Base-by-base conservation (phyloP, 2,113 vertebrate genomes). In the Varanus salvator region DNA sequence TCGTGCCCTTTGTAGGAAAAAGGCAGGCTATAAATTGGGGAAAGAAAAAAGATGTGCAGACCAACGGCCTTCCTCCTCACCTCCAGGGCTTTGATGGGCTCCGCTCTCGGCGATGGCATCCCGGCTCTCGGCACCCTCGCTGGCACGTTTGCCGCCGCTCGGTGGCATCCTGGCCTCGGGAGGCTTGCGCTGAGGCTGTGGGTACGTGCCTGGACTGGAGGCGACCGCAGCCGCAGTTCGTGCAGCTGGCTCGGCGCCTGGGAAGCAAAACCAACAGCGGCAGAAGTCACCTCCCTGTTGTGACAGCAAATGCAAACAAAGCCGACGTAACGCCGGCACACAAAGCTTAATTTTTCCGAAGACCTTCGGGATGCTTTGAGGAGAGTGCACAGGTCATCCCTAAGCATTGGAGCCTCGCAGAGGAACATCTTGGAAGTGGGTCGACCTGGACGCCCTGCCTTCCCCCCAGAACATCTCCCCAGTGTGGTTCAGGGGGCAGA, bases 41-140 rank as follows among this genome's bases (percentile, higher is more conserved):
- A n/a, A n/a, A n/a, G n/a, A n/a, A n/a, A n/a, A n/a, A n/a, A n/a
- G 38, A 44, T 44, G 38, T 1, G 38, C 38, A 44, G 38, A 44
- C 2, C 38, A 44, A n/a, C n/a, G n/a, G n/a, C n/a, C n/a, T n/a
- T 44, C 38, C 38, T 44, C 38, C 97, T 97, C 91, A 98, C 98
- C 96, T 94, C 88, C 97, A 0, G 96, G 96, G 92, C 93, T 96
- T 92, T 93, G 91, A 93, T 89, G 77, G 84, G 86, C 83, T 6
- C 96, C 96, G 0, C 92, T 95, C 12, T 96, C 94, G 0, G 91
- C 69, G 0, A 89, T 2, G 0, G 82, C 76, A 44, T 96, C 95
- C 0, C 91, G 92, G 94, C 81, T 72, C 0, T 97, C 96, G 0
- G 92, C 0, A 8, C 96, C 96, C 34, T 92, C 92, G 0, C 8